Evolutionary conservation across 2,888 invertebrate species (phyloP), one percentile per base, ranked within the genome.

Genomic region (Anoplius nigerrimus): DNA sequence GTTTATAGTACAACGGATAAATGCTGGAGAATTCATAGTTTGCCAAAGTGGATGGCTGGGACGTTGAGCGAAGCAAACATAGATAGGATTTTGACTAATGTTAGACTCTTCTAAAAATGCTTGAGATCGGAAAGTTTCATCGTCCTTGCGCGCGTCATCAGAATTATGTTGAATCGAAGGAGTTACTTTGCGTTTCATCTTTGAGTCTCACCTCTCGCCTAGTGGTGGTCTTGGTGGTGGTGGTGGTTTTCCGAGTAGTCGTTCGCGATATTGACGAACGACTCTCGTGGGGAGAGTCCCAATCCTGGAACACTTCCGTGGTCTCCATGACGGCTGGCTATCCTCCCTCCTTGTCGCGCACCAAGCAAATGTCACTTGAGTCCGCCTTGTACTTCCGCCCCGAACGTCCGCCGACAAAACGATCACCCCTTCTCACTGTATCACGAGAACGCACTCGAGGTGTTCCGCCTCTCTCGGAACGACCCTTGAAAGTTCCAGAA

Each of bases 281-380:
- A 43, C 75, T 86, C 56, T 87, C 88, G 53, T 85, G 83, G 60
- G 88, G 87, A 5, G 83, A 82, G 52, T 88, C 88, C 88, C 88
- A 88, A 60, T 88, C 88, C 80, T 88, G 88, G 70, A 87, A 88
- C 20, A 88, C 84, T 64, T 88, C 87, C 51, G 88, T 88, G 21
- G 88, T 88, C 72, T 87, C 86, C 88, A 88, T 88, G 61, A 68
- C 80, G 72, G 56, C 52, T 68, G 45, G 11, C 51, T 62, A 21
- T 45, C 54, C 53, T 59, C 6, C 48, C 34, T 55, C 51, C 20
- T 58, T 13, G 51, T 45, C 45, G 69, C 69, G 53, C 68, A 74
- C 72, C 63, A 60, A 16, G 57, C 45, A 64, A 62, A 64, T 65
- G 72, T 73, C 81, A 75, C 75, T 78, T 64, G 54, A 57, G 11